Base-by-base conservation (phyloP, 2,888 invertebrate species). In the Coelinius sp. region DNA sequence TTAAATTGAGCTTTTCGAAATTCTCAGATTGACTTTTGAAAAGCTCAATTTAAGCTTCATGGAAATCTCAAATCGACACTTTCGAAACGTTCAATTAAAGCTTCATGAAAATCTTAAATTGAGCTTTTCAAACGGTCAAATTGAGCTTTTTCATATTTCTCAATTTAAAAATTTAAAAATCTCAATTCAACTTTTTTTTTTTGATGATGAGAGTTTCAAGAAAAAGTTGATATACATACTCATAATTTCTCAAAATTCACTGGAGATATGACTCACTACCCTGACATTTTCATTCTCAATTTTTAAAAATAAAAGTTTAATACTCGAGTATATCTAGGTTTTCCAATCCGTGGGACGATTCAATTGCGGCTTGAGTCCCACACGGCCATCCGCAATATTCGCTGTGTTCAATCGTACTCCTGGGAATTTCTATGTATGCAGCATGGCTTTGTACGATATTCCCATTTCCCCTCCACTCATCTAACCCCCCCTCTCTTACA, bases 361-460 rank as follows among this genome's bases (percentile, higher is more conserved):
- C 82, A 83, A 83, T 83, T 83, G 82, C 79, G 79, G 81, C 78
- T 77, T n/a, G 76, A 75, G 77, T 81, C 82, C 82, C 82, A 76
- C 76, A 82, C 80, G 82, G 75, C 80, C 81, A 80, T 81, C 81
- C 78, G 78, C 81, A 83, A 83, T 83, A 83, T 83, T 82, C 82
- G 82, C 80, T 75, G 78, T 70, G 70, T 68, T 66, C 71, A 73
- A 76, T 76, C 72, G 72, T 66, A 63, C 75, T 70, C 46, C 76
- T 35, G 17, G 73, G 71, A 64, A 59, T 44, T 63, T 24, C 41
- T n/a, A 63, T 63, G 25, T 63, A 41, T 63, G 63, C 38, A n/a
- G 12, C 59, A 25, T 4, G 10, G 27, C 35, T 59, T 35, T 59
- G 31, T 59, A 59, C 27, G 31, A 67, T 64, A 24, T 62, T 69